Evolutionary conservation across 2,888 invertebrate species (phyloP), one percentile per base, ranked within the genome.

Genomic region (Drosophila merina): DNA sequence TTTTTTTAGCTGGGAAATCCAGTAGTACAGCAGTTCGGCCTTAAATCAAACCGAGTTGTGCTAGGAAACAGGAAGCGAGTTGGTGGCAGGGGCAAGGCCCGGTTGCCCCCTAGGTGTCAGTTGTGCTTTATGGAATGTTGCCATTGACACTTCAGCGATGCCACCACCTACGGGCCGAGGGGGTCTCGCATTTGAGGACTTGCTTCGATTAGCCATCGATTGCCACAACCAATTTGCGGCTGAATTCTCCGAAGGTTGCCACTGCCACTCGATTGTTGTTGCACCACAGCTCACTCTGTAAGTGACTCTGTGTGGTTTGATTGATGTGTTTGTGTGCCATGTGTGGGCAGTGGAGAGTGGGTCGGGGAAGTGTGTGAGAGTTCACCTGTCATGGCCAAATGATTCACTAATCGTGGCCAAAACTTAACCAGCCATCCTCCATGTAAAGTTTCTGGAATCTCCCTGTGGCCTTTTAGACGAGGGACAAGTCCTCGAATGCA

Each of bases 201-300:
- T 48, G 38, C 47, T 36, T 63, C 82, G 79, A 87, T 85, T 85
- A 81, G 82, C 76, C 75, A 86, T 85, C 85, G 87, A 85, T 82
- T 87, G 76, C 71, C 69, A 76, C 57, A 67, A 59, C 67, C 82
- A 82, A 82, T 86, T 82, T 86, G 81, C 55, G 81, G 87, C 67
- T 66, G 74, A 54, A 68, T 57, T 60, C 76, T 77, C 54, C 77
- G 74, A 84, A 86, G 86, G 81, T 81, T 84, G 48, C 30, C 30
- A 6, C 33, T 20, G 66, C 36, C 54, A 45, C 66, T 52, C 67
- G 54, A 66, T 56, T 59, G 56, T 56, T 36, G 33, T 45, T 44
- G 56, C n/a, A 28, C 6, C n/a, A 36, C n/a, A 36, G n/a, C 36
- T 36, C 36, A n/a, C 31, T 54, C 45, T 9, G 26, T 28, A n/a